Percentiles rank a stretch among this genome's conserved stretches.
These are phyloP conservation scores for Pseudotriccus pelzelni DNA, from an alignment of 2,797 vertebrate species.

Conservation along the genomic window DNA sequence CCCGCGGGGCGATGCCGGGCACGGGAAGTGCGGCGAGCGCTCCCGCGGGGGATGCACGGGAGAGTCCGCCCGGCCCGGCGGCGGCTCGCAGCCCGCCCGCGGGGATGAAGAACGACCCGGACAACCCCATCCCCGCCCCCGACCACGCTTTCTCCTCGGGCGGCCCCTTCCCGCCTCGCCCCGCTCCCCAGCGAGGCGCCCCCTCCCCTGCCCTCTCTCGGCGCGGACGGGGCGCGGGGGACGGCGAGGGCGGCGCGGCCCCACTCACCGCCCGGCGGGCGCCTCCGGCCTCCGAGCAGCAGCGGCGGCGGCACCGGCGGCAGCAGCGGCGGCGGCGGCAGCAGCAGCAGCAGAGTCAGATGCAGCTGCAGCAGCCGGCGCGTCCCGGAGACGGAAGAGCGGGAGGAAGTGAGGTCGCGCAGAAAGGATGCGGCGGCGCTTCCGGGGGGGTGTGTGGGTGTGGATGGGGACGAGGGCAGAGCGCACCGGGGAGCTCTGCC, in stretches of 20 bases:
- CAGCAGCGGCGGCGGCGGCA: neutral
- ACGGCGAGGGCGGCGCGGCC: neutral
- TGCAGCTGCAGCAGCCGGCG: neutral
- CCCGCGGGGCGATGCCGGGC: neutral
- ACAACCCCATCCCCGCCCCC: neutral
- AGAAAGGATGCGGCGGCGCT: neutral
- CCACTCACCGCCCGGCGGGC: neutral
- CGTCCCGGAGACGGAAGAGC: slow-evolving; percentile 7
- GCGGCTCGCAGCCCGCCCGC: neutral
- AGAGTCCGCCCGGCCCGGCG: neutral
- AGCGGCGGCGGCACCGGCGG: neutral
- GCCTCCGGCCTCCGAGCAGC: neutral
- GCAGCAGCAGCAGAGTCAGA: neutral
- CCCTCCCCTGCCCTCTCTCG: neutral
- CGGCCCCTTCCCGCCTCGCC: neutral
- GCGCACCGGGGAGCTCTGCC: fast-evolving
- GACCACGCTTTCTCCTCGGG: neutral
- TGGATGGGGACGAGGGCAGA: fast-evolving
- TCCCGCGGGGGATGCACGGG: neutral
- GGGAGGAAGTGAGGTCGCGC: neutral
- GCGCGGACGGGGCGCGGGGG: neutral
- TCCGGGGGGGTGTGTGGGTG: neutral
- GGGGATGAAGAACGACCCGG: neutral
- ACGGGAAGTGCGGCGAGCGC: neutral
- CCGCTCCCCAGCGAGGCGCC: neutral